Base-by-base conservation (phyloP, 2,797 vertebrate species). In the Hydrocynus forskahlii region DNA sequence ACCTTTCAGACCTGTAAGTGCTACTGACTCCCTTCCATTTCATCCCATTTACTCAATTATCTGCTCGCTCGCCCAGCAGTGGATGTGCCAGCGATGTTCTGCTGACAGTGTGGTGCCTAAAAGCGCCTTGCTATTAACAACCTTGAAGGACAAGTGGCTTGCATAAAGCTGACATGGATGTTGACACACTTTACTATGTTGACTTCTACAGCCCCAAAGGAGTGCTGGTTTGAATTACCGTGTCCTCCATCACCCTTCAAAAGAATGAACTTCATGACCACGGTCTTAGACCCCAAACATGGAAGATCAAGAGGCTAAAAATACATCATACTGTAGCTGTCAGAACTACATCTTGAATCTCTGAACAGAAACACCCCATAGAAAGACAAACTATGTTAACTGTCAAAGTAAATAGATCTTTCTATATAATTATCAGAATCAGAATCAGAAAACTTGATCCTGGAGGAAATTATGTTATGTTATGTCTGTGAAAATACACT, bases 41-140 rank as follows among this genome's bases (percentile, higher is more conserved):
- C 43, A 80, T 78, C 77, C 79, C 66, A 75, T 85, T 87, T 80
- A 82, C 79, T 85, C 86, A 85, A 83, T 87, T 85, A 83, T 78
- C 43, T 83, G 66, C 21, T 72, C 68, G 69, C 78, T 80, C 74
- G 45, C 79, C 84, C 79, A 84, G 76, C 69, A 67, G 7, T 73
- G 77, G 66, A 69, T 78, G 67, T 85, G 76, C 79, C 70, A 80
- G 52, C 40, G 55, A 81, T 52, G 52, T 63, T 78, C 59, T 77
- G 83, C 84, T 82, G 84, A 87, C 80, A 80, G 79, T 48, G 55
- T 64, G 59, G 68, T 72, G 63, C 45, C 82, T 70, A 74, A 84
- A 77, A 84, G 72, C 64, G 79, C 57, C 63, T 81, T 66, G 69
- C 75, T 64, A 66, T 67, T 50, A 69, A 75, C 76, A 73, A 78